phyloP scores from a whole-genome alignment of 2,113 vertebrate genomes.

The Muntiacus reevesi region DNA sequence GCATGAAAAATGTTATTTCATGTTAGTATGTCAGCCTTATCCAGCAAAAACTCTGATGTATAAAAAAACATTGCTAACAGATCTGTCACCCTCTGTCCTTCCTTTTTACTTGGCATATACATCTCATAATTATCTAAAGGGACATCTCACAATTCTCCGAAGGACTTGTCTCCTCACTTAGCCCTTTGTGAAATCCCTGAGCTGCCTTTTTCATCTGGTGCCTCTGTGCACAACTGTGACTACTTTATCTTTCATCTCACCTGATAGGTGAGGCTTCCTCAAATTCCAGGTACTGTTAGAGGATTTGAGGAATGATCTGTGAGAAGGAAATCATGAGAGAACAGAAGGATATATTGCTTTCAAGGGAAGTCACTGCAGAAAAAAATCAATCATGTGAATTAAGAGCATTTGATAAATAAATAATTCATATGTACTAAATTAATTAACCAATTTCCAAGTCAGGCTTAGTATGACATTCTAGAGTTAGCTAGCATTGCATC shows the following conservation, averaged over 20 bases:
- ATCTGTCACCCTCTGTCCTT: conserved; percentile 26
- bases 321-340: conserved; percentile 72
- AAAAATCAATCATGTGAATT: conserved; percentile 85
- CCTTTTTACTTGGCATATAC: conserved; percentile 46
- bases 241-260: conserved; percentile 54
- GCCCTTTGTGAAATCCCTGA: conserved; percentile 38
- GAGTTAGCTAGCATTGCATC: conserved; percentile 34
- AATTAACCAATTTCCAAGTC: conserved; percentile 80
- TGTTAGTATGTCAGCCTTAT: conserved; percentile 8
- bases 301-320: conserved; percentile 49
- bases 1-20: conserved; percentile 58
- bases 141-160: conserved; percentile 48
- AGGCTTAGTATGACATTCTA: conserved; percentile 17
- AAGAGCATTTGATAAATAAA: conserved; percentile 85
- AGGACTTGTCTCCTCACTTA: conserved; percentile 60
- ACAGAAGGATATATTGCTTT: conserved; percentile 65
- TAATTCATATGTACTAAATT: conserved; percentile 84
- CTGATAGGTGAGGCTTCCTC: conserved; percentile 60
- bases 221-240: conserved; percentile 41
- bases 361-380: conserved; percentile 56
- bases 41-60: conserved; percentile 13
- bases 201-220: conserved; percentile 56
- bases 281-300: conserved; percentile 48
- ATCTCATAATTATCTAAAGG: conserved; percentile 23
- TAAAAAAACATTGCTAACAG: conserved; percentile 46